Percentiles rank a stretch among this genome's conserved stretches.
phyloP scores from a whole-genome alignment of 2,797 vertebrate genomes.

The Adrianichthys oophorus region DNA sequence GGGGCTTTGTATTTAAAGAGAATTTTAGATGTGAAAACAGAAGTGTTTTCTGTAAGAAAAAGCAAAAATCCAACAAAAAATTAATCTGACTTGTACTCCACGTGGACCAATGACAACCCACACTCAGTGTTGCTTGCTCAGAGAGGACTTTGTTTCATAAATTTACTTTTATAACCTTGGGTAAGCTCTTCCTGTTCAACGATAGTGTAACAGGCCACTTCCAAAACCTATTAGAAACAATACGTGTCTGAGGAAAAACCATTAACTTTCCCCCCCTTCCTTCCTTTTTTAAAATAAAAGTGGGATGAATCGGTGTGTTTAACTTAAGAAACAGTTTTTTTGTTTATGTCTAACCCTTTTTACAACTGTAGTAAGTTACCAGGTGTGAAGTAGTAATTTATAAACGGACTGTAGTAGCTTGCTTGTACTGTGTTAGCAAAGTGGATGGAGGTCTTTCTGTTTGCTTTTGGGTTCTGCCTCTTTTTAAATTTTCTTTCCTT shows the following conservation, averaged over 20 bases:
- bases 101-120: slow-evolving; percentile 95
- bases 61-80: slow-evolving; percentile 55
- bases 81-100: slow-evolving; percentile 86
- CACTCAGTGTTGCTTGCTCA: slow-evolving; percentile 98
- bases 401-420: slow-evolving; percentile 85
- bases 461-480: slow-evolving; percentile 77
- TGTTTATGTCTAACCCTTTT: slow-evolving; percentile 85
- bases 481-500: slow-evolving; percentile 4
- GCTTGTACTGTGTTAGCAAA: slow-evolving; percentile 80
- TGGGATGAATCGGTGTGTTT: slow-evolving; percentile 77
- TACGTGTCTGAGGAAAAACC: slow-evolving; percentile 78
- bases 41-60: slow-evolving; percentile 88
- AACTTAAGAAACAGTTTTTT: slow-evolving; percentile 76
- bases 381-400: slow-evolving; percentile 89
- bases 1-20: slow-evolving; percentile 90
- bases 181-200: slow-evolving; percentile 81
- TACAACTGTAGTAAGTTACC: slow-evolving; percentile 85
- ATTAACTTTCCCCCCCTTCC: slow-evolving; percentile 53
- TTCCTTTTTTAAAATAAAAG: slow-evolving; percentile 39
- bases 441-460: slow-evolving; percentile 80
- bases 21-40: slow-evolving; percentile 91
- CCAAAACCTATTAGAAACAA: slow-evolving; percentile 78
- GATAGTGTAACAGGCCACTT: slow-evolving; percentile 77
- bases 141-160: slow-evolving; percentile 84
- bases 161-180: slow-evolving; percentile 82